These are phyloP conservation scores for Sprattus sprattus DNA, from an alignment of 2,113 vertebrate species.

Conservation along the genomic window DNA sequence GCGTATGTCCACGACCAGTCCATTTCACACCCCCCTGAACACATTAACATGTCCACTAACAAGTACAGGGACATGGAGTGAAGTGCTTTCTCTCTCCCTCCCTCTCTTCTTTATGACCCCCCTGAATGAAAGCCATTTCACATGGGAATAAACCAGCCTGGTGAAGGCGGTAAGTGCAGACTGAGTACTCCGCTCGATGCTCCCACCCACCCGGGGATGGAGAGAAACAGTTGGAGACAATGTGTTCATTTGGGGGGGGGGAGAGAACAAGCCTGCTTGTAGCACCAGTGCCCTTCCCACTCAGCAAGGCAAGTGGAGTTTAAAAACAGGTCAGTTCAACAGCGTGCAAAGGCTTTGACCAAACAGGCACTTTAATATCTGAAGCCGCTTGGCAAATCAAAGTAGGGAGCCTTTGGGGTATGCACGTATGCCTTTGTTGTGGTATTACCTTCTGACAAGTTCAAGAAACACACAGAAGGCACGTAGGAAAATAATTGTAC, in stretches of 20 bases:
- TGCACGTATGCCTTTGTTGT: background rate
- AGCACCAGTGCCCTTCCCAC: background rate
- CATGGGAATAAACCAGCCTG: conserved; percentile 4
- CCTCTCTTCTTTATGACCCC: background rate
- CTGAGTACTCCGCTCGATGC: background rate
- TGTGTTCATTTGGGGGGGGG: conserved; percentile 12
- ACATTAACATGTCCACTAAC: background rate
- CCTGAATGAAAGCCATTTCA: conserved; percentile 13
- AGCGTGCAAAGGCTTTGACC: background rate
- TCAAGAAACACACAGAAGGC: background rate
- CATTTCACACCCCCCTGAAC: conserved; percentile 25
- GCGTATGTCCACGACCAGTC: background rate
- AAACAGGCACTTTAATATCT: conserved; percentile 2
- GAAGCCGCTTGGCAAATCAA: background rate
- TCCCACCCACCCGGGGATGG: background rate
- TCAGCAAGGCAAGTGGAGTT: conserved; percentile 2
- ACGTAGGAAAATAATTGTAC: background rate
- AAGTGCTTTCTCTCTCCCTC: background rate
- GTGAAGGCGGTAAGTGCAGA: conserved; percentile 24
- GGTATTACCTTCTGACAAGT: background rate
- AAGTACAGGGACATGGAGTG: background rate
- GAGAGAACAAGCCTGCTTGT: conserved; percentile 12
- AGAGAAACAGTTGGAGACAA: background rate
- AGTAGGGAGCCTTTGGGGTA: background rate
- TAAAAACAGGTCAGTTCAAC: conserved; percentile 4